phyloP scores from a whole-genome alignment of 2,797 vertebrate genomes.

The Otus scops region DNA sequence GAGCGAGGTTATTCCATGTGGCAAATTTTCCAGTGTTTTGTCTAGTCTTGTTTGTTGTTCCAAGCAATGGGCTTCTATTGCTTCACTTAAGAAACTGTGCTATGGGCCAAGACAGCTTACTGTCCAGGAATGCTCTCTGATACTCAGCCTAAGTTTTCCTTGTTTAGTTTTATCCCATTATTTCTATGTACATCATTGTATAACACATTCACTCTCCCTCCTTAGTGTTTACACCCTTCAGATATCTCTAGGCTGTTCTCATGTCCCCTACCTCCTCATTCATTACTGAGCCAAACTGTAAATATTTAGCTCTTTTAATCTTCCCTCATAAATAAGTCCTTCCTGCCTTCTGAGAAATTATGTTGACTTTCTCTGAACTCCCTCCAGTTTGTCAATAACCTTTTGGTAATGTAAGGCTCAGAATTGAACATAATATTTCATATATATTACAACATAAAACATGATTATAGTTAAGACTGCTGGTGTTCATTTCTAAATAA shows the following conservation, averaged over 20 bases:
- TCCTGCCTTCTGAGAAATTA: constrained; percentile 55
- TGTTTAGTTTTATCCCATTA: constrained; percentile 47
- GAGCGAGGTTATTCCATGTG: background rate
- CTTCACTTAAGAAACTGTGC: background rate
- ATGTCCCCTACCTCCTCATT: constrained; percentile 57
- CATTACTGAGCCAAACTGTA: constrained; percentile 52
- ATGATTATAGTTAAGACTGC: background rate
- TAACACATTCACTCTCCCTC: constrained; percentile 18
- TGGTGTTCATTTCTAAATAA: background rate
- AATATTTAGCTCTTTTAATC: constrained; percentile 68
- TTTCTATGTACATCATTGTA: constrained; percentile 41
- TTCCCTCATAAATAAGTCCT: constrained; percentile 55
- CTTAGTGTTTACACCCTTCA: constrained; percentile 39
- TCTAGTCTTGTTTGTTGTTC: background rate
- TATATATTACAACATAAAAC: background rate
- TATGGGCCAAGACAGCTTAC: background rate
- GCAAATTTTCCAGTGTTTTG: constrained; percentile 17
- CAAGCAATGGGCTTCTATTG: background rate
- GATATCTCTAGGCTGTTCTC: constrained; percentile 27
- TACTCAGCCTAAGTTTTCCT: background rate
- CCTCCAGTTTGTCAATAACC: constrained; percentile 53
- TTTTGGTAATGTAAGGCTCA: background rate
- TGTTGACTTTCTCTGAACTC: constrained; percentile 50
- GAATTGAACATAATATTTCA: background rate
- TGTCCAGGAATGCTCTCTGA: constrained; percentile 30